phyloP scores from a whole-genome alignment of 2,797 vertebrate genomes.

The Periophthalmus magnuspinnatus region DNA sequence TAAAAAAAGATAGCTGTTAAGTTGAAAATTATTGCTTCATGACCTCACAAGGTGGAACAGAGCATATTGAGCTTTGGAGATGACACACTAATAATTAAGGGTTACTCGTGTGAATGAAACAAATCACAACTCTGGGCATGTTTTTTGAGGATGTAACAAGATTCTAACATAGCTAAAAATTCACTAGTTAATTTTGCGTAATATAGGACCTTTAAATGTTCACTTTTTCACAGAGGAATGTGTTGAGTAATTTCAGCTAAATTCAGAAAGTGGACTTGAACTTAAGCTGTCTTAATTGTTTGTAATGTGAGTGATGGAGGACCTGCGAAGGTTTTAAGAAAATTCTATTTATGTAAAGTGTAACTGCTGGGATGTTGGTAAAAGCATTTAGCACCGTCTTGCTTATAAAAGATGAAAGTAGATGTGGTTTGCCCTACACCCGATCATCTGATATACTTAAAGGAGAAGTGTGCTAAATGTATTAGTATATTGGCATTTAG shows the following conservation, averaged over 20 bases:
- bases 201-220: too few relatives aligned
- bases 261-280: slow-evolving; percentile 35
- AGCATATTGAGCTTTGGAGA: too few relatives aligned
- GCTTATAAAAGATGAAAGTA: background rate
- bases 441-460: background rate
- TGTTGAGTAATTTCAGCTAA: slow-evolving; percentile 11
- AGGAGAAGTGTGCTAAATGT: background rate
- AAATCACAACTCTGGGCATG: too few relatives aligned
- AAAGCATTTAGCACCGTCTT: background rate
- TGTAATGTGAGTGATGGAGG: background rate
- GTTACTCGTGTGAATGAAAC: too few relatives aligned
- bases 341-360: background rate
- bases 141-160: too few relatives aligned
- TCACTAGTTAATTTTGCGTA: too few relatives aligned
- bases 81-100: too few relatives aligned
- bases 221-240: background rate
- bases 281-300: slow-evolving; percentile 34
- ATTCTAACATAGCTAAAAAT: too few relatives aligned
- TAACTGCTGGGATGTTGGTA: background rate
- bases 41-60: too few relatives aligned
- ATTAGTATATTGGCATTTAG: background rate
- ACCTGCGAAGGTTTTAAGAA: background rate
- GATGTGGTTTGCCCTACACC: background rate
- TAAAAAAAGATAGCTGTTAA: too few relatives aligned
- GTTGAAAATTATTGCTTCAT: too few relatives aligned